A percentile compares a stretch with the other conserved stretches of the same genome.
Conservation (phyloP, 2,888 invertebrate genomes). For the Lasioglossum oenotherae region DNA sequence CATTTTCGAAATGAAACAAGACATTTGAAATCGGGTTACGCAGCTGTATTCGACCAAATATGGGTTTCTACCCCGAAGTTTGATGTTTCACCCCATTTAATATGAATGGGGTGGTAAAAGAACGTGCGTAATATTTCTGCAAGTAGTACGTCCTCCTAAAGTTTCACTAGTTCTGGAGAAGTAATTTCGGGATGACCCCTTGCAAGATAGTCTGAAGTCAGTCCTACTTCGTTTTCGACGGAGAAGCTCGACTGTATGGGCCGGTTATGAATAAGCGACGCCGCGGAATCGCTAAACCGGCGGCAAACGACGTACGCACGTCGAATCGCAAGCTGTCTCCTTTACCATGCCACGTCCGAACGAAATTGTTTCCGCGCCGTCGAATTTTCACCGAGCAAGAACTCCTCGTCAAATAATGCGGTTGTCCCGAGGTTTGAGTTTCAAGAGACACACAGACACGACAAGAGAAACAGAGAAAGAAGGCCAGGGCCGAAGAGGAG, state of each 20-base stretch:
- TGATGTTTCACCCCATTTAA: no score
- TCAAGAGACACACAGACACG: conserved; percentile 45
- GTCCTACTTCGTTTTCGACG: not conserved
- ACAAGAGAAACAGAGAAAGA: conserved; percentile 32
- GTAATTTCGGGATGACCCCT: not conserved
- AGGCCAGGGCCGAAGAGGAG: not conserved
- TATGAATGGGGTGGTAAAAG: no score
- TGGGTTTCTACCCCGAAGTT: no score
- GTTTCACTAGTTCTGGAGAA: not conserved
- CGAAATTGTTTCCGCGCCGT: conserved; percentile 41
- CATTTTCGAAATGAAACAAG: no score
- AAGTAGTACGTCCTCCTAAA: not conserved
- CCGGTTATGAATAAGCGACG: not conserved
- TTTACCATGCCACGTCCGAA: conserved; percentile 21
- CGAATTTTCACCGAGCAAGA: conserved; percentile 29
- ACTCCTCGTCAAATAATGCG: conserved; percentile 54
- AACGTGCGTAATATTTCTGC: not conserved
- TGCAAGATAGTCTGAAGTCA: not conserved
- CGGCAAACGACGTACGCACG: conserved; percentile 4
- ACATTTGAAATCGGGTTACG: no score
- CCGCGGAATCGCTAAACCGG: not conserved
- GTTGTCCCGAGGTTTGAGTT: conserved; percentile 58
- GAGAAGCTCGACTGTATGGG: not conserved
- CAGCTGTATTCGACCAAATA: no score
- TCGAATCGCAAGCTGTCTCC: not conserved